These are phyloP conservation scores for Nanorana parkeri DNA, from an alignment of 2,113 vertebrate genomes.

Conservation along the genomic window DNA sequence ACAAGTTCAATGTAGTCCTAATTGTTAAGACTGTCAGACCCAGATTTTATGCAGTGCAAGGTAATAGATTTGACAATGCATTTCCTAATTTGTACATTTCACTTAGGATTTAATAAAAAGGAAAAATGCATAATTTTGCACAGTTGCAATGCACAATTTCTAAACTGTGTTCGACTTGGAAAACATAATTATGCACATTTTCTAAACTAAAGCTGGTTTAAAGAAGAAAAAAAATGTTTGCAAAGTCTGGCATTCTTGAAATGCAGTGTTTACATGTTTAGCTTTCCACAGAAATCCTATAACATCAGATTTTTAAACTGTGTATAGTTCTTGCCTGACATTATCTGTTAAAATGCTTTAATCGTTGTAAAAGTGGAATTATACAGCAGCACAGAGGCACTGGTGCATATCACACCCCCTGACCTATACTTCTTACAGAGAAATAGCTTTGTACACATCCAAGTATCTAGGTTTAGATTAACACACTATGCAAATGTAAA, in stretches of 20 bases:
- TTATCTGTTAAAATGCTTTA: constrained; percentile 32
- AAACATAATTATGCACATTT: too few species aligned
- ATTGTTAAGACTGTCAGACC: too few species aligned
- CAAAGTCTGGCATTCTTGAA: background rate
- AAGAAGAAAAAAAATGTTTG: background rate
- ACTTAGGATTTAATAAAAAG: too few species aligned
- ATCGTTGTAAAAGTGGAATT: constrained; percentile 15
- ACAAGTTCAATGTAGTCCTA: too few species aligned
- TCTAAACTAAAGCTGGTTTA: too few species aligned
- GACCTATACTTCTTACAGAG: constrained; percentile 40
- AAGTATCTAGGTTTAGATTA: constrained; percentile 2
- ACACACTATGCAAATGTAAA: constrained; percentile 46
- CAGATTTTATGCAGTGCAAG: too few species aligned
- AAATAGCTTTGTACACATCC: constrained; percentile 33
- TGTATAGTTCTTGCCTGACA: constrained; percentile 4
- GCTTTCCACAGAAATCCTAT: background rate
- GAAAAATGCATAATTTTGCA: too few species aligned
- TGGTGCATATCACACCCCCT: constrained; percentile 43
- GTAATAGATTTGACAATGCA: too few species aligned
- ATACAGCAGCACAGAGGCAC: constrained; percentile 18
- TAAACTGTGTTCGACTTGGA: too few species aligned
- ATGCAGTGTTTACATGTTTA: background rate
- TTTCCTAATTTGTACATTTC: too few species aligned
- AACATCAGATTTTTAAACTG: constrained; percentile 17
- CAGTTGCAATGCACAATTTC: too few species aligned